Evolutionary conservation across 2,888 invertebrate species (phyloP).

Genomic region (Apodemia zela): DNA sequence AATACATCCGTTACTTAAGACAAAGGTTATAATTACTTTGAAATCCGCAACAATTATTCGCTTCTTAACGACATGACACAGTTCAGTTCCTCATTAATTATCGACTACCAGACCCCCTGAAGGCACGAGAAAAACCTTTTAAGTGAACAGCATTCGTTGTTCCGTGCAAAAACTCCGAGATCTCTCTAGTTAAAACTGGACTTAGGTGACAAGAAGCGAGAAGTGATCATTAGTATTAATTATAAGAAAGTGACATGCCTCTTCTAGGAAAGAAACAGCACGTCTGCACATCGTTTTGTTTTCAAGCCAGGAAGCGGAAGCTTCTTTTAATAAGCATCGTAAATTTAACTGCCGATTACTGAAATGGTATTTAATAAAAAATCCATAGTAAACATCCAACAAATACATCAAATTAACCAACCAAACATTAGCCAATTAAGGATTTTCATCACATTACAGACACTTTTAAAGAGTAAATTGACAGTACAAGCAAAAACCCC

Average conservation of each 20-base stretch:
- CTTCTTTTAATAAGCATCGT: neutral
- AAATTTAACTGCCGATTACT: too few species aligned
- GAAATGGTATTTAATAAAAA: too few species aligned
- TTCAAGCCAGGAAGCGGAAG: neutral
- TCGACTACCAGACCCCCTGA: slow-evolving; percentile 18
- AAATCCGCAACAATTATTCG: neutral
- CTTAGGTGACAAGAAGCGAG: slow-evolving; percentile 22
- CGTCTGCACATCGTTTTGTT: neutral
- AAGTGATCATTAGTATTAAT: slow-evolving; percentile 27
- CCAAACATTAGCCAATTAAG: too few species aligned
- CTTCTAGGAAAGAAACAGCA: slow-evolving; percentile 21
- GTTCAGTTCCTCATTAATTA: slow-evolving; percentile 22
- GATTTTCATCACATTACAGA: too few species aligned
- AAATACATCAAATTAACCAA: too few species aligned
- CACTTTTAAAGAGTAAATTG: too few species aligned
- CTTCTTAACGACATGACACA: slow-evolving; percentile 18
- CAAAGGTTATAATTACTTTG: too few species aligned
- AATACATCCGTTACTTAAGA: too few species aligned
- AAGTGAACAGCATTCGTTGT: slow-evolving; percentile 18
- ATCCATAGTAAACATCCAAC: too few species aligned
- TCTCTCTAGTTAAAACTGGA: slow-evolving; percentile 11
- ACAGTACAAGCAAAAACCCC: too few species aligned
- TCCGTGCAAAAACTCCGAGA: slow-evolving; percentile 13
- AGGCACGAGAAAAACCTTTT: slow-evolving; percentile 16
- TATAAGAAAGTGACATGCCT: slow-evolving; percentile 20